Evolutionary conservation across 2,797 vertebrate species (phyloP), one percentile per base, ranked within the genome.

Genomic region (Synaphobranchus kaupii): DNA sequence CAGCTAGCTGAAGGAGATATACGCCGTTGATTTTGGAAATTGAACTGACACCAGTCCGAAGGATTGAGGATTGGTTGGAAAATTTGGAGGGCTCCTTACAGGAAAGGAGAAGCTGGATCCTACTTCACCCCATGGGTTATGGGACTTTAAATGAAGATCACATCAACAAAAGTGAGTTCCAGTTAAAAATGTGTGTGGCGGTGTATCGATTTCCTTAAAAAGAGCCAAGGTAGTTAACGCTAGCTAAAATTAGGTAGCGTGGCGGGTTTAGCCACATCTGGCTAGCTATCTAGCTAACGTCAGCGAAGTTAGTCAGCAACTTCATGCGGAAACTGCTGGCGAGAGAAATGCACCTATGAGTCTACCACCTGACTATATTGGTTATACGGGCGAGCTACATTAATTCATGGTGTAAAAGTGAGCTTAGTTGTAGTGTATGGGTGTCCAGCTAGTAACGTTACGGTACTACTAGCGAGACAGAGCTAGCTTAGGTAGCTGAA

Each of bases 141-240:
- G 96, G 95, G 94, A 96, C 95, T 96, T 95, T 96, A 96, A 96
- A 96, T 96, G 96, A 96, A 96, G 96, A 96, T 95, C 96, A 94
- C 95, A 95, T 94, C 95, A 96, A 95, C 94, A 96, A 93, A 96
- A 96, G 96, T 97, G 89, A 95, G 96, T 83, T 25, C 50, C 58
- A 22, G 9, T 78, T 48, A 39, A 52, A 39, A 50, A 56, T 83
- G 10, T 83, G 28, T 58, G 22, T 58, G 50, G 28, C 31, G 15
- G 31, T 58, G 12, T 31, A 20, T 34, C 34, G 82, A 48, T 48
- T 50, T 82, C 22, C 52, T 48, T 52, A 52, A 48, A 48, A 58
- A 28, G 52, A 3, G 50, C 82, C 52, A 22, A 58, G 52, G 83
- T 81, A 54, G 58, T 58, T 82, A 58, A 34, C 47, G 47, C 47